phyloP scores from a whole-genome alignment of 2,888 invertebrate genomes.

The Serripes groenlandicus region DNA sequence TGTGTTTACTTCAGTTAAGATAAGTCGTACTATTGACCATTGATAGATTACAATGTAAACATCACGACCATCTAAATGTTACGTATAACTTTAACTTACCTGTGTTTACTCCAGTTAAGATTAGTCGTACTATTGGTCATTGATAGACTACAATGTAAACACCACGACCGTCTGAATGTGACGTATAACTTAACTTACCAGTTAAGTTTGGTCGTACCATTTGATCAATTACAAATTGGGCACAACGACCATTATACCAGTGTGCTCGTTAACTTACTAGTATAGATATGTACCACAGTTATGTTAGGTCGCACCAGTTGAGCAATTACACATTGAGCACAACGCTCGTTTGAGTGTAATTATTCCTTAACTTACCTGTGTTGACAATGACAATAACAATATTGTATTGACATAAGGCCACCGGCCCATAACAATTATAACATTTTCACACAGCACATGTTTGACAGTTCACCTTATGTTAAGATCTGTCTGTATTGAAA shows the following conservation, averaged over 20 bases:
- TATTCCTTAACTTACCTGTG: not conserved
- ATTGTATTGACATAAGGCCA: too few relatives aligned
- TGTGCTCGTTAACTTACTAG: too few relatives aligned
- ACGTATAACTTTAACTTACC: too few relatives aligned
- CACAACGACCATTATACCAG: too few relatives aligned
- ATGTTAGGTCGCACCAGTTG: not conserved
- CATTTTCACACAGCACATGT: slow-evolving; percentile 33
- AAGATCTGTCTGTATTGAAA: too few relatives aligned
- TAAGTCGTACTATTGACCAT: slow-evolving; percentile 57
- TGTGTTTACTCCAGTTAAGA: slow-evolving; percentile 71
- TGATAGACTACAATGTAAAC: not conserved
- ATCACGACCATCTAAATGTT: too few relatives aligned
- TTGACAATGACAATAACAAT: not conserved
- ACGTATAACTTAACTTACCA: too few relatives aligned
- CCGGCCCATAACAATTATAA: too few relatives aligned
- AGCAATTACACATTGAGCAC: not conserved
- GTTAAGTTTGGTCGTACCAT: too few relatives aligned
- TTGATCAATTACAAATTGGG: too few relatives aligned
- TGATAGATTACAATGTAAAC: not conserved
- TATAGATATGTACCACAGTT: not conserved
- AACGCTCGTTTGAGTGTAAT: not conserved
- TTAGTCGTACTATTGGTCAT: slow-evolving; percentile 57
- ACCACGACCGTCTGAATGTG: too few relatives aligned
- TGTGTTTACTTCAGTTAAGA: slow-evolving; percentile 71
- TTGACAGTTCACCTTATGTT: too few relatives aligned